These are phyloP conservation scores for Odocoileus virginianus DNA, from an alignment of 2,113 vertebrate species.

Conservation along the genomic window DNA sequence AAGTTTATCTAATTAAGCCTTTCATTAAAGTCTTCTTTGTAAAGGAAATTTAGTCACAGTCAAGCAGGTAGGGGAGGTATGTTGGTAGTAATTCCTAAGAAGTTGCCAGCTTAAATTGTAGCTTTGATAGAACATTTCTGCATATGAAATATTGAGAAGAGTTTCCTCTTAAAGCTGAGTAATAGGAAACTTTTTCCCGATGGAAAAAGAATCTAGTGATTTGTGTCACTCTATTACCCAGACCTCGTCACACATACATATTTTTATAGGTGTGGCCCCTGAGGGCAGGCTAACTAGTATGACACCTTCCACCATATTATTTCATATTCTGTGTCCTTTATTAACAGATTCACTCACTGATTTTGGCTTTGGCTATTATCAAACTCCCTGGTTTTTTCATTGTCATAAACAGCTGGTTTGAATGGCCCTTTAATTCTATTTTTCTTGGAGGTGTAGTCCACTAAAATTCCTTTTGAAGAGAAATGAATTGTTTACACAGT, in stretches of 20 bases:
- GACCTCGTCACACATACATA: background rate
- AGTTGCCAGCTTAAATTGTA: background rate
- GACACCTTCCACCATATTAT: background rate
- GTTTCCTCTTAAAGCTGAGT: background rate
- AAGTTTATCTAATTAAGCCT: background rate
- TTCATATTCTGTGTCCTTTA: background rate
- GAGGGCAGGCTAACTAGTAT: background rate
- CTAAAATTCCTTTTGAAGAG: constrained; percentile 1
- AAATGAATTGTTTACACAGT: background rate
- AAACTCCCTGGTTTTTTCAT: background rate
- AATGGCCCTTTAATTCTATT: background rate
- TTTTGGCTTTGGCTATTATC: background rate
- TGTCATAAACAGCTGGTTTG: background rate
- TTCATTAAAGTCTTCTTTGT: background rate
- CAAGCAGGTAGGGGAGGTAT: background rate
- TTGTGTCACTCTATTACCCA: background rate
- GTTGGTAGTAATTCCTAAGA: background rate
- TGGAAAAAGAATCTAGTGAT: background rate
- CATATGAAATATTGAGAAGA: background rate
- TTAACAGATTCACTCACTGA: background rate
- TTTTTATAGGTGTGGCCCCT: background rate
- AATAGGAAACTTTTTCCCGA: background rate
- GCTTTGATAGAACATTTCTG: background rate
- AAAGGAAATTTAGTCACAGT: background rate
- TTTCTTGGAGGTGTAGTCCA: background rate